Base-by-base conservation (phyloP, 2,888 invertebrate genomes). In the Drosophila mayaguana region DNA sequence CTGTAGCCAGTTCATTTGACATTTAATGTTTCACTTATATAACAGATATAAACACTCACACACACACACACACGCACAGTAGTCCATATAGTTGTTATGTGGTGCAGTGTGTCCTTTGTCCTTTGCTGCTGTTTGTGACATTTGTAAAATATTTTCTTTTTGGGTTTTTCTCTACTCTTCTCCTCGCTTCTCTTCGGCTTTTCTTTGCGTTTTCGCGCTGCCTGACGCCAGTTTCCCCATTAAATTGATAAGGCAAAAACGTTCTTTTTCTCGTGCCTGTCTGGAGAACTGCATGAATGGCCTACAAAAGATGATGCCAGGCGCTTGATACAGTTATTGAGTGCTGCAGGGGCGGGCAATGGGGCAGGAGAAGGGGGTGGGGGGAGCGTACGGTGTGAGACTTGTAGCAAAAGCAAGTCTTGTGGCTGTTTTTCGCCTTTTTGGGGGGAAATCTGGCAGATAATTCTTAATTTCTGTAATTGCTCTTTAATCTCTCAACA, bases 161-260 rank as follows among this genome's bases (percentile, higher is more conserved):
- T 65, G 12, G 54, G 54, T 42, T 34, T 42, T 43, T 45, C 36
- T 50, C 9, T 38, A 25, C 50, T 11, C 42, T 16, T 7, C 43
- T 11, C 42, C 42, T 36, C 66, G 7, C 28, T 28, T 1, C 8
- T 28, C 28, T 7, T 7, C 8, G 28, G 28, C 28, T n/a, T 34
- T n/a, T 57, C 16, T 18, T 64, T 59, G n/a, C 43, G 60, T 34
- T 48, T 53, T 36, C 25, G 57, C 25, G 57, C 56, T 60, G 45
- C 64, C 73, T 81, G 91, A 85, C 90, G 91, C 91, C 91, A 90
- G 80, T 88, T 88, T 80, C 88, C 81, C 83, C 85, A 91, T 91
- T 91, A 91, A 91, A 90, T 81, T 91, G 91, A 91, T 91, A 91
- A 91, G 85, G 70, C 69, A 74, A 75, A 69, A 75, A 67, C 73